These are phyloP conservation scores for Baccha elongata DNA, from an alignment of 2,888 invertebrate genomes.

Conservation along the genomic window DNA sequence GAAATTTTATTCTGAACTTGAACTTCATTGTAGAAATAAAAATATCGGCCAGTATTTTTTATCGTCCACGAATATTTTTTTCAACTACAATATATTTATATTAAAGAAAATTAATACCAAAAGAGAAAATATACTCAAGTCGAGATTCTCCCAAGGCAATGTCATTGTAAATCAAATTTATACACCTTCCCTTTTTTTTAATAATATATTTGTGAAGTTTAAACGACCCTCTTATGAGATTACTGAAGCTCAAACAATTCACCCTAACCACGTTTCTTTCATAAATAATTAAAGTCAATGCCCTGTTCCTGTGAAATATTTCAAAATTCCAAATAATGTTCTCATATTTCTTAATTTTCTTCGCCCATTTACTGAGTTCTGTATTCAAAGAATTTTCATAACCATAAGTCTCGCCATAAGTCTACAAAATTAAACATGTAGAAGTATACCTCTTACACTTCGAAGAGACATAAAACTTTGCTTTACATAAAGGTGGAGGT, in stretches of 20 bases:
- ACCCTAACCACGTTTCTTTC: background rate
- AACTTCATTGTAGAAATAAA: too few relatives aligned
- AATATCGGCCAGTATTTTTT: too few relatives aligned
- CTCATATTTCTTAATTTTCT: conserved; percentile 42
- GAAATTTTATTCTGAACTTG: too few relatives aligned
- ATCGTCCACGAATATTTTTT: too few relatives aligned
- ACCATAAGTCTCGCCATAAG: conserved; percentile 14
- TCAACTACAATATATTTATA: too few relatives aligned
- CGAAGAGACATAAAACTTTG: background rate
- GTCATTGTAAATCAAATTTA: too few relatives aligned
- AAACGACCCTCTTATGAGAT: too few relatives aligned
- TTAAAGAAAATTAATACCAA: too few relatives aligned
- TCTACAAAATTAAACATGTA: conserved; percentile 7
- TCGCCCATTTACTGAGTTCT: conserved; percentile 21
- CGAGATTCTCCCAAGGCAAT: too few relatives aligned
- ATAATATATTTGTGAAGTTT: too few relatives aligned
- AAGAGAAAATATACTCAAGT: too few relatives aligned
- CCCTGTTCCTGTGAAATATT: conserved; percentile 33
- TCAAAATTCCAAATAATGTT: conserved; percentile 41
- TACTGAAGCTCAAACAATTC: conserved; percentile 13
- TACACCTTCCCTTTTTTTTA: too few relatives aligned
- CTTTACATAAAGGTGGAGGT: background rate
- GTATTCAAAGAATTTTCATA: conserved; percentile 12
- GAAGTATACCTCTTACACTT: background rate
- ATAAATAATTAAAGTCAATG: conserved; percentile 48